These are phyloP conservation scores for Parasteatoda tepidariorum DNA, from an alignment of 1,140 invertebrate genomes.

Conservation along the genomic window DNA sequence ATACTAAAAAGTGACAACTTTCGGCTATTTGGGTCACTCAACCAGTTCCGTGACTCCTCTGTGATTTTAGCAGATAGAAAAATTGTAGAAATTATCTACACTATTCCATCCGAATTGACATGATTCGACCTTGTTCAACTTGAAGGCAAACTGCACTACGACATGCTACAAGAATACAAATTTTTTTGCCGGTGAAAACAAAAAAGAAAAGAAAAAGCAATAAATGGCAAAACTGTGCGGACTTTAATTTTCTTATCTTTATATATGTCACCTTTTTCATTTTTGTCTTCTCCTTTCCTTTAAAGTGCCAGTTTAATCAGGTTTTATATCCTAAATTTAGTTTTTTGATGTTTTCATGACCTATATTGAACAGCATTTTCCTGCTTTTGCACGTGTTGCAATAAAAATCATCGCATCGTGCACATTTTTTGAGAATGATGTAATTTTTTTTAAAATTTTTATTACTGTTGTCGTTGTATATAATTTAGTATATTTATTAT, in stretches of 20 bases:
- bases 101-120: neutral
- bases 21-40: conserved; percentile 52
- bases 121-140: conserved; percentile 37
- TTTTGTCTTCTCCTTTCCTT: conserved; percentile 24
- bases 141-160: neutral
- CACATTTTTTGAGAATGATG: too few relatives aligned
- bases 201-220: neutral
- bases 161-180: conserved; percentile 26
- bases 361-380: conserved; percentile 40
- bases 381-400: conserved; percentile 11
- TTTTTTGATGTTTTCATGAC: conserved; percentile 43
- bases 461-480: too few relatives aligned
- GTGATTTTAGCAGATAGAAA: conserved; percentile 11
- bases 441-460: too few relatives aligned
- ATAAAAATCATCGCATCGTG: too few relatives aligned
- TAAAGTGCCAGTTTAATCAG: conserved; percentile 39
- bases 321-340: conserved; percentile 47
- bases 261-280: conserved; percentile 13
- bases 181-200: neutral
- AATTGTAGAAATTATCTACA: neutral
- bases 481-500: too few relatives aligned
- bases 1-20: too few relatives aligned
- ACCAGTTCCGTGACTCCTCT: conserved; percentile 37
- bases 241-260: neutral
- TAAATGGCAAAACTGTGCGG: neutral